Evolutionary conservation across 2,888 invertebrate species (phyloP), one percentile per base, ranked within the genome.

Genomic region (Panopea generosa): DNA sequence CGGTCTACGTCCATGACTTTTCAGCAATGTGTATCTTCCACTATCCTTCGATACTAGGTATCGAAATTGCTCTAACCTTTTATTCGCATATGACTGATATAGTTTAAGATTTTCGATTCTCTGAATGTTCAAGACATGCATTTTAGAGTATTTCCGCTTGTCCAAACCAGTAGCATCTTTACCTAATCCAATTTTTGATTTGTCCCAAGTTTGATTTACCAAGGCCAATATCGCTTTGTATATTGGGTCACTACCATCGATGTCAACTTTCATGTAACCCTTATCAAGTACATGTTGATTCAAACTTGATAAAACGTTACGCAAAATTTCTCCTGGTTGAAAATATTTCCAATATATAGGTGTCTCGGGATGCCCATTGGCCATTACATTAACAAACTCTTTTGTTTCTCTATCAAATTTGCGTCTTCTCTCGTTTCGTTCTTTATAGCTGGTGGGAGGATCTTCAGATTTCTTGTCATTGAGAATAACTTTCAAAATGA

Each of bases 91-190:
- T n/a, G 52, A 38, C n/a, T 72, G 65, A 77, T 79, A 87, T 11
- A 87, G 33, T 14, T 81, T 50, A 7, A 77, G 62, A 61, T 87
- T 86, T 60, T 89, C 89, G 16, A 89, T 76, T 45, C 88, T 68
- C 27, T 85, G 56, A 29, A 89, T 77, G 53, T 85, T 82, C 2
- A 66, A 62, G 2, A 89, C 78, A 43, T 66, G 52, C 2, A 86
- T 65, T 1, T 49, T 62, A 7, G 38, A 40, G 33, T 83, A 76
- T 63, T 9, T 7, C 9, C 11, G 7, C 20, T 20, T 45, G 9
- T 59, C 67, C 4, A 86, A 57, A 11, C 69, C 68, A 24, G 1
- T 29, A 1, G 87, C 89, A 77, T 89, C 89, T 40, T 59, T 69
- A 1, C 89, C 89, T 14, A 72, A 57, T 0, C 89, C 89, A 26